Conservation (phyloP, 2,797 vertebrate genomes). For the Rhincodon typus region DNA sequence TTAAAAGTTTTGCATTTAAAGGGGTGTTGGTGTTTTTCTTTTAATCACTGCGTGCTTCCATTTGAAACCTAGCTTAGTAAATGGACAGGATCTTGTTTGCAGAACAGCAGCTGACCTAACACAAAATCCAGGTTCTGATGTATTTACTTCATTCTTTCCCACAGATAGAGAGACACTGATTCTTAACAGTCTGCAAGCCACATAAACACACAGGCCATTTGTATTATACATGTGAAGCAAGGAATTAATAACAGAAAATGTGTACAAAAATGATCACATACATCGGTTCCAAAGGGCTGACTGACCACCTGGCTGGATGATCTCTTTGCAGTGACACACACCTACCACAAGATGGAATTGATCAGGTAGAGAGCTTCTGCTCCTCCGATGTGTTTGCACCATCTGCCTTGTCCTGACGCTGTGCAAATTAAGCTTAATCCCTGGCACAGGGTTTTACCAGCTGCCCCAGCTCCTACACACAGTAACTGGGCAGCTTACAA, state of each 20-base stretch:
- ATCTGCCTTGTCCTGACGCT: not conserved
- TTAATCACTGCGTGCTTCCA: not conserved
- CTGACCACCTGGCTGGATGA: not conserved
- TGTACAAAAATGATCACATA: no score
- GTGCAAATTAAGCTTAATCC: not conserved
- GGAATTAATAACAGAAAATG: not conserved
- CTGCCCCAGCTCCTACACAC: no score
- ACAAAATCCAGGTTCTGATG: not conserved
- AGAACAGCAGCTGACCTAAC: not conserved
- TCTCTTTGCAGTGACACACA: not conserved
- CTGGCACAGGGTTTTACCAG: not conserved
- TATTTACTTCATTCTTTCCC: not conserved
- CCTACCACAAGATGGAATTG: not conserved
- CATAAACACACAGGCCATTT: not conserved
- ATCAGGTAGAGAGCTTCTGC: not conserved
- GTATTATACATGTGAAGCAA: no score
- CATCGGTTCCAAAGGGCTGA: not conserved
- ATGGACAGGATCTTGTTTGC: not conserved
- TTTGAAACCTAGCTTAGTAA: not conserved
- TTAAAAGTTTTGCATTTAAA: not conserved
- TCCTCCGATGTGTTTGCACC: no score
- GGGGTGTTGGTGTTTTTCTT: not conserved
- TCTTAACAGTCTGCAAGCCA: not conserved
- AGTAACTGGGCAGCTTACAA: no score
- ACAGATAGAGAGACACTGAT: not conserved